Evolutionary conservation across 2,113 vertebrate species (phyloP), one percentile per base, ranked within the genome.

Genomic region (Tylochromis polylepis): DNA sequence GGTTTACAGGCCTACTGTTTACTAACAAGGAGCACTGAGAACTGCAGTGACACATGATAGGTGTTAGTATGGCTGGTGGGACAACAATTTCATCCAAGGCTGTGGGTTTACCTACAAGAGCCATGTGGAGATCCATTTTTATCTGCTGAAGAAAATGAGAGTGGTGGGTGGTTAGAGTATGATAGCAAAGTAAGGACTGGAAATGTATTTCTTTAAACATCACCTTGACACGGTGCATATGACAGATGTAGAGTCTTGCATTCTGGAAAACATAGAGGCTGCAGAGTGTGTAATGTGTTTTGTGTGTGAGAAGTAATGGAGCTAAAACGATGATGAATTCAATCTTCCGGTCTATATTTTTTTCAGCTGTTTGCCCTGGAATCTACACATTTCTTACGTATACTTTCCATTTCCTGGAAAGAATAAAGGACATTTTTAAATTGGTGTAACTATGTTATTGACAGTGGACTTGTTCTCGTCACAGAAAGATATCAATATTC

Each of bases 401-500:
- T 65, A 38, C 34, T 38, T 65, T 65, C 34, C 34, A 75, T 92
- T 88, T 70, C 53, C 11, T 11, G 31, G 57, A 80, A 7, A 77
- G 79, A 82, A 65, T 18, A 8, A 16, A 75, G 16, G 49, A 18
- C 22, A 77, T 38, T 31, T 49, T 83, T 59, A 83, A 90, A 87
- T 82, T 34, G 56, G 20, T 65, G 31, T 80, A 58, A 85, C 57
- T 55, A 70, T 20, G 29, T 41, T 86, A 89, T 83, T 31, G 46
- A 77, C 46, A 77, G 46, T 77, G 36, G 38, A 87, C 88, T 89
- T 92, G 85, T 43, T 55, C 49, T 87, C 11, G 36, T 90, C 65
- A 78, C 59, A 31, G 83, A 62, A 22, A 82, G 16, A 77, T 88
- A 89, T 92, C 60, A 83, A 93, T 92, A 94, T 90, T 90, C 38